Conservation (phyloP, 2,113 vertebrate species). For the Carettochelys insculpta region DNA sequence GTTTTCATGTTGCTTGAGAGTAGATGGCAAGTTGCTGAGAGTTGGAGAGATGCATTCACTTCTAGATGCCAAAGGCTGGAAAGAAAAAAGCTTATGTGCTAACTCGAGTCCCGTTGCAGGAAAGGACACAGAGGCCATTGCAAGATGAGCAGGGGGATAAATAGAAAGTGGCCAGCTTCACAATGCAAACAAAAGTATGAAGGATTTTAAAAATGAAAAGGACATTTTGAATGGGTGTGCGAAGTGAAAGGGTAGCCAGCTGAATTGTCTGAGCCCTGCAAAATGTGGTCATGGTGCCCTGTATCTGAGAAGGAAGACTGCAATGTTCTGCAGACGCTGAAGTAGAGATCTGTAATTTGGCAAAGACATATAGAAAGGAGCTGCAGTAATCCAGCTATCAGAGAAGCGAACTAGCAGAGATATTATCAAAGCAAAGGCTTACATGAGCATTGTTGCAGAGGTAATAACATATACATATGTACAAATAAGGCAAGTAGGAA, state of each 20-base stretch:
- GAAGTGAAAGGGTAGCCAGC: background rate
- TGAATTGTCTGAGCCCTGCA: background rate
- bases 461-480: background rate
- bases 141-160: background rate
- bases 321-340: background rate
- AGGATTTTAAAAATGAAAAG: background rate
- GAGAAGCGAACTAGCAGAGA: background rate
- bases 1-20: background rate
- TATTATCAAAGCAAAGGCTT: background rate
- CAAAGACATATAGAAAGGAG: background rate
- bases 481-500: background rate
- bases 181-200: background rate
- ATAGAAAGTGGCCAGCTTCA: background rate
- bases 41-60: background rate
- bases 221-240: background rate
- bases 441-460: background rate
- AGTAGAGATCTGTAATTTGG: background rate
- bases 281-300: background rate
- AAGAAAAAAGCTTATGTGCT: background rate
- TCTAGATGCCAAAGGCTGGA: background rate
- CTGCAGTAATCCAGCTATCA: background rate
- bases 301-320: background rate
- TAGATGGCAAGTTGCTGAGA: background rate
- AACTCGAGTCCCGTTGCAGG: background rate
- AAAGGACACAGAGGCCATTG: background rate